Evolutionary conservation across 2,888 invertebrate genomes (phyloP), one percentile per base, ranked within the genome.

Genomic region (Cerastis rubricosa): DNA sequence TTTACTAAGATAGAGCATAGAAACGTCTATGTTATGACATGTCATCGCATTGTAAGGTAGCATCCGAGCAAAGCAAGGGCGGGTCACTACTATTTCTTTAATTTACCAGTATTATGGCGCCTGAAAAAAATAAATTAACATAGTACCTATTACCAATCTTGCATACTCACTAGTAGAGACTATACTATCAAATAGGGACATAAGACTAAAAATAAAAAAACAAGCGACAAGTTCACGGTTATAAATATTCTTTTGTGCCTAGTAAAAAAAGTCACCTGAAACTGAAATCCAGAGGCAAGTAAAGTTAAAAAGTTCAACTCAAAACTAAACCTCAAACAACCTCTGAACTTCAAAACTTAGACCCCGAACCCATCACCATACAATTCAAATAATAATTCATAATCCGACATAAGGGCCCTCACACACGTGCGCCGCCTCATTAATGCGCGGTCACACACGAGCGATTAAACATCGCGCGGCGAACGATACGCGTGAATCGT

Each of bases 401-500:
- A 91, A 92, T 91, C 89, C 85, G 87, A 87, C 90, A 93, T 94
- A 94, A 93, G 90, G 90, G 87, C 87, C 80, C 81, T 66, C 77
- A 25, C 88, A 90, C 92, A 90, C 91, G 92, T 84, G 85, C 80
- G 64, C 70, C 84, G 78, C 75, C 85, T 94, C 92, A 95, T 95
- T 95, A 61, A 96, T 95, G 96, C 95, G 90, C 84, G 87, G 92
- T 89, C 95, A 95, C 95, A 94, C 89, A 89, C 93, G 81, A 84
- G 68, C 91, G 91, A 92, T 94, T 92, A 92, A 91, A 89, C 89
- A 89, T 85, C 85, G 88, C 83, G 79, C 78, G 67, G 78, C 59
- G 71, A 84, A 82, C 86, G 85, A 83, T 85, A 88, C 83, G 86
- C 89, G 89, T 64, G 64, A 64, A 64, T 64, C 64, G 64, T 89